Conservation (phyloP, 2,797 vertebrate genomes). For the Acanthiza pusilla region DNA sequence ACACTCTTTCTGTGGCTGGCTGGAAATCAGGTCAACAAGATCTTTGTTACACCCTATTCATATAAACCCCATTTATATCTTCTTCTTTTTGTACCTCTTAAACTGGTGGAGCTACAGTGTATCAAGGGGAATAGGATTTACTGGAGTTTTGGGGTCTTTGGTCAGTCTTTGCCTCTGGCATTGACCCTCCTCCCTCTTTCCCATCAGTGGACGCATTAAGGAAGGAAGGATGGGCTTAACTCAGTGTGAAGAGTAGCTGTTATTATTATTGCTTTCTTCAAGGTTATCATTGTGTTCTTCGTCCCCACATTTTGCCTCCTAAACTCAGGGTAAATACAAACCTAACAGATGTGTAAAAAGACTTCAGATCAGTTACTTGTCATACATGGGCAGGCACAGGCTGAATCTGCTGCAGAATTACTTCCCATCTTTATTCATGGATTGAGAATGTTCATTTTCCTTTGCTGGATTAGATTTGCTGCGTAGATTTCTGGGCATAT, state of each 20-base stretch:
- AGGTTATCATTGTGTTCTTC: not conserved
- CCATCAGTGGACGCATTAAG: not conserved
- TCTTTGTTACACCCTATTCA: not conserved
- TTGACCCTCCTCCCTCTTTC: not conserved
- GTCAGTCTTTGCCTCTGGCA: not conserved
- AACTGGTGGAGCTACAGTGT: not conserved
- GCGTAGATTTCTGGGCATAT: slow-evolving; percentile 1
- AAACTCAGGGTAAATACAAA: not conserved
- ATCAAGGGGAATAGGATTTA: not conserved
- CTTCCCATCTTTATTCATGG: slow-evolving; percentile 16
- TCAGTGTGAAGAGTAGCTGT: not conserved
- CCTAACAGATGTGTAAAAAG: not conserved
- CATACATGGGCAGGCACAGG: not conserved
- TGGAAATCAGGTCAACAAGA: not conserved
- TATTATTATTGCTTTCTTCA: not conserved
- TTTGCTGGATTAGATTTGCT: slow-evolving; percentile 7
- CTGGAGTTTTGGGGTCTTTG: not conserved
- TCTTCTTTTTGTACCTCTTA: not conserved
- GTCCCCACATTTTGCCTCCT: not conserved
- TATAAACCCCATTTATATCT: not conserved
- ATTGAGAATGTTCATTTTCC: slow-evolving; percentile 9
- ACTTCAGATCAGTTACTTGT: not conserved
- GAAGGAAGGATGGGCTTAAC: not conserved
- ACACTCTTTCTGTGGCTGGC: not conserved
- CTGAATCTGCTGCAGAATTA: not conserved